Evolutionary conservation across 2,888 invertebrate species (phyloP).

Genomic region (Catotricha subobsoleta): DNA sequence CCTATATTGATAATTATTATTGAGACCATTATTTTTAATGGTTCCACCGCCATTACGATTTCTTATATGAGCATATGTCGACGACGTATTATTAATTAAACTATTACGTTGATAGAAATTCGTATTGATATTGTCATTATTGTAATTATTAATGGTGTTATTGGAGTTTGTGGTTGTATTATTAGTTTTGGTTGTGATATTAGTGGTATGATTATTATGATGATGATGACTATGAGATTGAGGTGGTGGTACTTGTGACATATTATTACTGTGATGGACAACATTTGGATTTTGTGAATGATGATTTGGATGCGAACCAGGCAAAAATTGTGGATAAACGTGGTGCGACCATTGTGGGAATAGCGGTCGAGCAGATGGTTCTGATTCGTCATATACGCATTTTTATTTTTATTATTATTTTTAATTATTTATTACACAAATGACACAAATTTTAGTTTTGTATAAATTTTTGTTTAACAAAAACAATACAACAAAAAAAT

Average conservation of each 20-base stretch:
- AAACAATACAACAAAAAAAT: slow-evolving; percentile 5
- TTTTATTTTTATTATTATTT: slow-evolving; percentile 1
- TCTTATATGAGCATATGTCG: slow-evolving; percentile 3
- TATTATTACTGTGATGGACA: slow-evolving; percentile 6
- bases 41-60: slow-evolving; percentile 4
- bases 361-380: slow-evolving; percentile 46
- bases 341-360: slow-evolving; percentile 92
- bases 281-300: slow-evolving; percentile 15
- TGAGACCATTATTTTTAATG: slow-evolving; percentile 22
- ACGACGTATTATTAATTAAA: background rate
- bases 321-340: slow-evolving; percentile 86
- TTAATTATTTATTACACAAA: background rate
- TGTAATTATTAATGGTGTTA: background rate
- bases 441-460: slow-evolving; percentile 8
- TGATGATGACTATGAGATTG: slow-evolving; percentile 12
- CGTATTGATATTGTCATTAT: slow-evolving; percentile 1
- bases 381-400: slow-evolving; percentile 16
- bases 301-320: slow-evolving; percentile 69
- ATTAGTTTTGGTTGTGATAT: no score
- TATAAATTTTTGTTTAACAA: background rate
- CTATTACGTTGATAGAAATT: slow-evolving; percentile 3
- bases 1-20: slow-evolving; percentile 30
- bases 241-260: slow-evolving; percentile 1
- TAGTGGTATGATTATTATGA: slow-evolving; percentile 12
- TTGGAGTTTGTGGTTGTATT: slow-evolving; percentile 1